These are phyloP conservation scores for Bos taurus DNA, from an alignment of 2,113 vertebrate genomes.

Conservation along the genomic window DNA sequence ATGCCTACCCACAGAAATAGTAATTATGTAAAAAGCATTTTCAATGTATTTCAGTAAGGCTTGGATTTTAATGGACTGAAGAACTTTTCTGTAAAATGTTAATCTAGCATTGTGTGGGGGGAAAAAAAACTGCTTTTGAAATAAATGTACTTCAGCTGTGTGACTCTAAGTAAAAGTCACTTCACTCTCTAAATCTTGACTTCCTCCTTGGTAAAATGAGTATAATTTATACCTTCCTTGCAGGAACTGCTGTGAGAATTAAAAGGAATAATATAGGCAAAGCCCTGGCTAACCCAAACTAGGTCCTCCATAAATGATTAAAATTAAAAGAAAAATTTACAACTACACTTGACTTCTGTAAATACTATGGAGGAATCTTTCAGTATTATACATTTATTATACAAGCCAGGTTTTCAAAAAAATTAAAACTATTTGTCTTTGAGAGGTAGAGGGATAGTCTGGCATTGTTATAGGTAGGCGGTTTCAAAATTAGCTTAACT, in stretches of 20 bases:
- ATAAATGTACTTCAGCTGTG: background rate
- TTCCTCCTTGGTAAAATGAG: background rate
- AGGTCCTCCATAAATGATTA: background rate
- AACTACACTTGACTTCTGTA: background rate
- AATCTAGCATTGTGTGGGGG: background rate
- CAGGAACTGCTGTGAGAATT: background rate
- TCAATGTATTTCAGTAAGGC: background rate
- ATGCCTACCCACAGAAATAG: background rate
- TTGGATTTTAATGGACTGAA: background rate
- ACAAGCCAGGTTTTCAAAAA: background rate
- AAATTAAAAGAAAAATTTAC: constrained; percentile 10
- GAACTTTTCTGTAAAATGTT: background rate
- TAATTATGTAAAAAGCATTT: background rate
- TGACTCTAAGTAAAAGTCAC: background rate
- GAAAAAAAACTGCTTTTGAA: background rate
- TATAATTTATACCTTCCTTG: background rate
- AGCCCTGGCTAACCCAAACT: background rate
- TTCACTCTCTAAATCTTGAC: background rate
- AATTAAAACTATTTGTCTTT: background rate
- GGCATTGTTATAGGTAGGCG: background rate
- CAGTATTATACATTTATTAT: background rate
- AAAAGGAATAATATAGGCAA: background rate
- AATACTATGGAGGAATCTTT: background rate
- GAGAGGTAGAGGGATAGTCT: background rate
- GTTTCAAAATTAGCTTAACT: background rate